phyloP scores from a whole-genome alignment of 2,113 vertebrate species.

The Myanophis thanlyinensis region DNA sequence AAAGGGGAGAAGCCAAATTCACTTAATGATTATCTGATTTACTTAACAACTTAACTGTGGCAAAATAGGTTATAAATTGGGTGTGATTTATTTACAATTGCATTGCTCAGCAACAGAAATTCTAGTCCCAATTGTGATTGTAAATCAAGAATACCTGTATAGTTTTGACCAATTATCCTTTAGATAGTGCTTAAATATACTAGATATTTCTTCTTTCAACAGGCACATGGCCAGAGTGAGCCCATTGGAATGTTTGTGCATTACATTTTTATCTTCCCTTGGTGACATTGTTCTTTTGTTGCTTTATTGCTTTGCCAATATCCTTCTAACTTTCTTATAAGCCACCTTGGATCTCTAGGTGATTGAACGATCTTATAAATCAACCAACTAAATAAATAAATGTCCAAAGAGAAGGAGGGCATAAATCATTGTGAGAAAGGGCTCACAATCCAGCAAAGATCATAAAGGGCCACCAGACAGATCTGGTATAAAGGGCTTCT shows the following conservation, averaged over 20 bases:
- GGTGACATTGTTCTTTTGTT: neutral
- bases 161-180: neutral
- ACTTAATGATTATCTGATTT: too few species aligned
- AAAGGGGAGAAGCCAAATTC: neutral
- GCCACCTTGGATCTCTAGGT: neutral
- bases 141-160: neutral
- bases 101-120: neutral
- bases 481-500: neutral
- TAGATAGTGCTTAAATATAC: neutral
- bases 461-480: neutral
- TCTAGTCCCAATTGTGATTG: neutral
- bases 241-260: neutral
- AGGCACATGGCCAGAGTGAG: neutral
- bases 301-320: neutral
- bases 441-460: neutral
- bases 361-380: neutral
- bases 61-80: too few species aligned
- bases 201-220: neutral
- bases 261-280: neutral
- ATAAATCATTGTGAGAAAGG: neutral
- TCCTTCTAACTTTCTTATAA: neutral
- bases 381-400: neutral
- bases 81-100: neutral
- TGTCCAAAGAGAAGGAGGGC: neutral
- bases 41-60: too few species aligned